Evolutionary conservation across 2,888 invertebrate species (phyloP).

Genomic region (Fissipunctia ypsillon): DNA sequence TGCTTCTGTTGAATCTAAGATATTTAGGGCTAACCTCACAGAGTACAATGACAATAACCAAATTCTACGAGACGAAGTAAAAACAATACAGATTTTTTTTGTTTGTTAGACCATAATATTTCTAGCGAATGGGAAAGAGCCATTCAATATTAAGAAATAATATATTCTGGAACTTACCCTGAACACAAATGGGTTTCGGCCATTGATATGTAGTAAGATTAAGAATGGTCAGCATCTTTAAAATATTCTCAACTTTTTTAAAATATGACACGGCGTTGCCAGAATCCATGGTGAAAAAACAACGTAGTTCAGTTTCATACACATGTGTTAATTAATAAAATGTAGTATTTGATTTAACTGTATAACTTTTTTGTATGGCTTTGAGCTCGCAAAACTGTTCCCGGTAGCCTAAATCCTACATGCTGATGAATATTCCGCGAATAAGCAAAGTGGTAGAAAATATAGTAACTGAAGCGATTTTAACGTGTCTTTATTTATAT

Average conservation of each 20-base stretch:
- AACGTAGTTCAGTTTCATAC: too few relatives aligned
- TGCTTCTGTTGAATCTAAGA: not conserved
- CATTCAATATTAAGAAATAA: not conserved
- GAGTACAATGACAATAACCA: not conserved
- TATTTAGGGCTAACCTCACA: not conserved
- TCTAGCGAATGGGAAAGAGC: not conserved
- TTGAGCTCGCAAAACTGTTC: not conserved
- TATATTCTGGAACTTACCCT: conserved; percentile 10
- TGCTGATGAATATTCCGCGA: not conserved
- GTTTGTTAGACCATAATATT: not conserved
- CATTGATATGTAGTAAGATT: conserved; percentile 33
- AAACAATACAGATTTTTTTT: too few relatives aligned
- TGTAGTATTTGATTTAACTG: too few relatives aligned
- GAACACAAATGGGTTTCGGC: conserved; percentile 16
- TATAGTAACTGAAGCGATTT: not conserved
- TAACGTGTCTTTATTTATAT: not conserved
- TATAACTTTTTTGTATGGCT: not conserved
- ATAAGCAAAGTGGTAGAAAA: not conserved
- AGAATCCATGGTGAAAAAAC: conserved; percentile 22
- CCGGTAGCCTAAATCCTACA: not conserved
- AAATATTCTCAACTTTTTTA: conserved; percentile 16
- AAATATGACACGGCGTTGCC: conserved; percentile 3
- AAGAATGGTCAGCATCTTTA: conserved; percentile 23
- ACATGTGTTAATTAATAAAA: not conserved
- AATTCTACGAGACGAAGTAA: not conserved